A percentile compares a stretch with the other conserved stretches of the same genome.
These are phyloP conservation scores for Nomada goodeniana DNA, from an alignment of 2,888 invertebrate genomes.

Conservation along the genomic window DNA sequence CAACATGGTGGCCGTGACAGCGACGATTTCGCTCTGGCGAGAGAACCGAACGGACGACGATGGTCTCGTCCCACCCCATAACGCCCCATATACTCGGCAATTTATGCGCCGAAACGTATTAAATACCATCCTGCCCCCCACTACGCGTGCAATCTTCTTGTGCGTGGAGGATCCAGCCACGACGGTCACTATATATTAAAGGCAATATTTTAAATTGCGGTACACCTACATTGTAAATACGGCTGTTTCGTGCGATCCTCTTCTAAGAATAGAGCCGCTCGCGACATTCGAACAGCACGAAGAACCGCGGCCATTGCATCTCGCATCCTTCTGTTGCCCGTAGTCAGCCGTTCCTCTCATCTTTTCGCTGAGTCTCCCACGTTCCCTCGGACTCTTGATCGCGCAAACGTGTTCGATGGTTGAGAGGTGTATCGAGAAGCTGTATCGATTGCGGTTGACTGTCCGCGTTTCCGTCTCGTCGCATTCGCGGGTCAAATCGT, in stretches of 20 bases:
- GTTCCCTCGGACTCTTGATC: background rate
- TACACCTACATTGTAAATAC: constrained; percentile 82
- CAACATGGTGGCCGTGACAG: constrained; percentile 73
- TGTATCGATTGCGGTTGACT: too few relatives aligned
- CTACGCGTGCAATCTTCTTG: constrained; percentile 48
- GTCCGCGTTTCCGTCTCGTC: too few relatives aligned
- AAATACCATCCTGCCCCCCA: constrained; percentile 74
- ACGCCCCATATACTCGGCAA: constrained; percentile 83
- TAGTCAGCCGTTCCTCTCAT: background rate
- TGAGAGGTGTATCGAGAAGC: background rate
- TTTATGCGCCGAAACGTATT: constrained; percentile 83
- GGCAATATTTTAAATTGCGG: constrained; percentile 81
- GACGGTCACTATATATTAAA: constrained; percentile 75
- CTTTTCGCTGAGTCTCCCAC: background rate
- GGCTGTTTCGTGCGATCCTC: constrained; percentile 73
- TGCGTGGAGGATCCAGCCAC: constrained; percentile 41
- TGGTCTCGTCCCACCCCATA: constrained; percentile 74
- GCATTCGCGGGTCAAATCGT: too few relatives aligned
- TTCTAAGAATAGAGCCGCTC: constrained; percentile 78
- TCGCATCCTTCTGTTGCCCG: background rate
- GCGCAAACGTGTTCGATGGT: background rate
- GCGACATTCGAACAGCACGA: constrained; percentile 47
- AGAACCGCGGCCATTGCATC: constrained; percentile 23
- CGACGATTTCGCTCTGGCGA: constrained; percentile 62
- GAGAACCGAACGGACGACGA: constrained; percentile 59